Percentiles rank a stretch among this genome's conserved stretches.
Conservation (phyloP, 2,888 invertebrate genomes). For the Panorpa germanica region DNA sequence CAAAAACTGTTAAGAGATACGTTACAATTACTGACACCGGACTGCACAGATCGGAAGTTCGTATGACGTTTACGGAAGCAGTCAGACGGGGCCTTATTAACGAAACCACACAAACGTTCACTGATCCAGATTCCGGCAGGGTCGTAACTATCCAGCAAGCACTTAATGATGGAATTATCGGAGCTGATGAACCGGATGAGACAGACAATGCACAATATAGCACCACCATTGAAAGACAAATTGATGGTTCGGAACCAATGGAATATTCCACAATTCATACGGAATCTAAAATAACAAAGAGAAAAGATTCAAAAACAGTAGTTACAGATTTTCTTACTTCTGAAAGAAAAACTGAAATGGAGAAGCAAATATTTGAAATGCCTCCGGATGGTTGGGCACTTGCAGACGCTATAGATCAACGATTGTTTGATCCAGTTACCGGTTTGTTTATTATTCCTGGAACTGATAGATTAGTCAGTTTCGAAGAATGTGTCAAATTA, state of each 20-base stretch:
- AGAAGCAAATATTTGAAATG: conserved; percentile 54
- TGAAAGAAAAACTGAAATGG: conserved; percentile 30
- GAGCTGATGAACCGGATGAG: conserved; percentile 35
- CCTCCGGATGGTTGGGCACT: conserved; percentile 73
- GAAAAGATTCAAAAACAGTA: conserved; percentile 23
- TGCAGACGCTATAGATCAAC: conserved; percentile 63
- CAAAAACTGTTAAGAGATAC: conserved; percentile 64
- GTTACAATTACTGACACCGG: conserved; percentile 57
- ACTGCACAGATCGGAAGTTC: conserved; percentile 30
- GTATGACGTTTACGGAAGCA: conserved; percentile 61
- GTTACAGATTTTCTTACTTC: conserved; percentile 25
- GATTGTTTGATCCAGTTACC: conserved; percentile 60
- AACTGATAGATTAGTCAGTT: conserved; percentile 64
- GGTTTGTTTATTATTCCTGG: conserved; percentile 76
- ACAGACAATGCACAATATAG: conserved; percentile 37
- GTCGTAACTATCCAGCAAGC: conserved; percentile 60
- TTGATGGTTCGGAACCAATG: conserved; percentile 12
- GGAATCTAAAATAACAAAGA: conserved; percentile 13
- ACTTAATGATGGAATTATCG: conserved; percentile 48
- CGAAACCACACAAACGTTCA: conserved; percentile 54
- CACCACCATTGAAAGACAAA: conserved; percentile 24
- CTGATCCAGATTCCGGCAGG: conserved; percentile 53
- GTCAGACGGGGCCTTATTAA: conserved; percentile 61
- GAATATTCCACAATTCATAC: conserved; percentile 10
- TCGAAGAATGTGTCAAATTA: conserved; percentile 73